Evolutionary conservation across 2,797 vertebrate species (phyloP), one percentile per base, ranked within the genome.

Genomic region (Helarctos malayanus): DNA sequence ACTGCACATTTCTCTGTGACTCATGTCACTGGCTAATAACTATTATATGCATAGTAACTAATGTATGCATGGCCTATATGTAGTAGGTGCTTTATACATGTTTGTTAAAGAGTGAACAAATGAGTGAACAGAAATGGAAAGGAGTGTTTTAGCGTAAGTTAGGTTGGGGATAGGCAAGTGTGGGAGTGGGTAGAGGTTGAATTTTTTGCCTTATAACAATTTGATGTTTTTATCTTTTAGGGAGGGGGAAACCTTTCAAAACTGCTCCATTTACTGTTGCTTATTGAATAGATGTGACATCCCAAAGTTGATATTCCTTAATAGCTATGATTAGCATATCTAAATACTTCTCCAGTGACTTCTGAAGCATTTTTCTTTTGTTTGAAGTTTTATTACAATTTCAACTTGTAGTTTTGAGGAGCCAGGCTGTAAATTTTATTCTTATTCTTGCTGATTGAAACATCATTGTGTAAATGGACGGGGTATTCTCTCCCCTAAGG

Each of bases 251-350:
- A 80, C 52, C 90, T 97, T 94, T 95, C 80, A 97, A 85, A 97
- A 85, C 3, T 29, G 6, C 25, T 95, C 54, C 91, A 88, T 96
- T 96, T 97, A 79, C 45, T 61, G 49, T 88, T 94, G 95, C 95
- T 96, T 96, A 94, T 92, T 97, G 95, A 97, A 95, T 96, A 92
- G 93, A 87, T 97, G 52, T 98, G 90, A 92, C 95, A 97, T 97
- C 89, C 56, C 89, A 95, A 97, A 97, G 91, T 83, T 97, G 96
- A 69, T 97, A 96, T 97, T 97, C 61, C 92, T 87, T 97, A 97
- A 97, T 95, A 97, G 95, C 93, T 93, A 38, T 90, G 87, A 97
- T 97, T 98, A 96, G 73, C 93, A 95, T 97, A 97, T 91, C 83
- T 95, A 95, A 97, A 95, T 97, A 97, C 80, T 97, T 95, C 92